Base-by-base conservation (phyloP, 30 jellyfish, hydroid and myxozoan species). In the Catostylus mosaicus region DNA sequence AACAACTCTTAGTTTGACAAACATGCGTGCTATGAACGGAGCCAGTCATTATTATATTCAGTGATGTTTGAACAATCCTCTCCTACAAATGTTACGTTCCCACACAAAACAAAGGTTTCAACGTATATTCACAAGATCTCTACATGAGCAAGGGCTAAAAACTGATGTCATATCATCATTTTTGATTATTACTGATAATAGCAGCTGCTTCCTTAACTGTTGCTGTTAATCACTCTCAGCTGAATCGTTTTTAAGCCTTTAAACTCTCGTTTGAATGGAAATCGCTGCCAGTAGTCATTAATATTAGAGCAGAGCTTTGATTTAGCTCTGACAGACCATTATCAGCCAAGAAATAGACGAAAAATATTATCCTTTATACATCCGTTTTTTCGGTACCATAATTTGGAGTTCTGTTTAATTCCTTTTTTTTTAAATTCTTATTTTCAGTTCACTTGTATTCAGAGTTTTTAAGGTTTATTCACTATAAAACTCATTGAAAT, bases 81-180 rank as follows among this genome's bases (percentile, higher is more conserved):
- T 64, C 89, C 35, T 19, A 30, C 89, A 78, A 78, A 66, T 78
- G 89, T 78, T 78, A 37, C 65, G 73, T 78, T 78, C 89, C 89
- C 89, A 78, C 89, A 63, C 81, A 27, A 61, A 63, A 78, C 89
- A 78, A 78, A n/a, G 72, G 69, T 38, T 30, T 19, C 22, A 27
- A 62, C 63, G 78, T 63, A 38, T 57, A 62, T 60, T 62, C 67
- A 77, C 48, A 40, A 61, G 76, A 24, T 68, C 64, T 68, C 59
- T 33, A 68, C 34, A 46, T 36, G 80, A 68, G 64, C 38, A 1
- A 59, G 80, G 36, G 59, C 61, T 1, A 40, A 68, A 34, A 18
- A 68, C 61, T 68, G 32, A 68, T 68, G 65, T 11, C 64, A 22
- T 5, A 16, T 18, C 80, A 34, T 68, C 65, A 12, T 46, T 36